Conservation (phyloP, 2,888 invertebrate genomes). For the Perizoma flavofasciatum region DNA sequence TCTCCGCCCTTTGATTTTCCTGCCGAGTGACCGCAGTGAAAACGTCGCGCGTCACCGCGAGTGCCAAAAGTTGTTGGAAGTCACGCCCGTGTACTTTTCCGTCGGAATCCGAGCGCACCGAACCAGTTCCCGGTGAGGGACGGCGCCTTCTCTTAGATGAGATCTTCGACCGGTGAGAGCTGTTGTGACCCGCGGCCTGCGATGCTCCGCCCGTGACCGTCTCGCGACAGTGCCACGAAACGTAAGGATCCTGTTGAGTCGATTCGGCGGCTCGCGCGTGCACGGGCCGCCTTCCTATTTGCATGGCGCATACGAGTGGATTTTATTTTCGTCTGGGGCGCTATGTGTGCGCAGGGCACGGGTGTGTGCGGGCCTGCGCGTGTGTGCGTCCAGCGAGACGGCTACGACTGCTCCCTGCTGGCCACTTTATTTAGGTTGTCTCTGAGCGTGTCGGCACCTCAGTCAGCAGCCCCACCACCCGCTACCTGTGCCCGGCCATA, state of each 20-base stretch:
- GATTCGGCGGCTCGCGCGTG: constrained; percentile 70
- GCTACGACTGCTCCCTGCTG: constrained; percentile 73
- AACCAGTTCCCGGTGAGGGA: constrained; percentile 72
- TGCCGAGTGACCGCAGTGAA: constrained; percentile 74
- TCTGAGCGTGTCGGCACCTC: constrained; percentile 63
- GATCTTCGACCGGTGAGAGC: constrained; percentile 63
- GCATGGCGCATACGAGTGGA: constrained; percentile 82
- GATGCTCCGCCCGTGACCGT: constrained; percentile 82
- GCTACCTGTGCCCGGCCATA: constrained; percentile 43
- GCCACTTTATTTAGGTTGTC: constrained; percentile 79
- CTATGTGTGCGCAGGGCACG: constrained; percentile 67
- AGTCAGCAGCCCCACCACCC: constrained; percentile 42
- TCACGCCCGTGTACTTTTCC: constrained; percentile 75
- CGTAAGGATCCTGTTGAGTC: constrained; percentile 79
- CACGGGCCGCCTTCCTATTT: constrained; percentile 78
- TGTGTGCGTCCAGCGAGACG: constrained; percentile 65
- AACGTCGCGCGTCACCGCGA: constrained; percentile 70
- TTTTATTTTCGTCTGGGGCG: constrained; percentile 81
- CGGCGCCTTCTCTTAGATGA: constrained; percentile 71
- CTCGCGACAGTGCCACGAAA: constrained; percentile 81
- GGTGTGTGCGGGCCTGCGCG: constrained; percentile 56
- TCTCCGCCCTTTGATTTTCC: constrained; percentile 77
- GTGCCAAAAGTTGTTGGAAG: constrained; percentile 77
- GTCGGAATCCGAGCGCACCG: constrained; percentile 64
- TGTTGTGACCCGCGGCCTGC: constrained; percentile 74